Base-by-base conservation (phyloP, 2,888 invertebrate species). In the Leptinotarsa rubiginosa region DNA sequence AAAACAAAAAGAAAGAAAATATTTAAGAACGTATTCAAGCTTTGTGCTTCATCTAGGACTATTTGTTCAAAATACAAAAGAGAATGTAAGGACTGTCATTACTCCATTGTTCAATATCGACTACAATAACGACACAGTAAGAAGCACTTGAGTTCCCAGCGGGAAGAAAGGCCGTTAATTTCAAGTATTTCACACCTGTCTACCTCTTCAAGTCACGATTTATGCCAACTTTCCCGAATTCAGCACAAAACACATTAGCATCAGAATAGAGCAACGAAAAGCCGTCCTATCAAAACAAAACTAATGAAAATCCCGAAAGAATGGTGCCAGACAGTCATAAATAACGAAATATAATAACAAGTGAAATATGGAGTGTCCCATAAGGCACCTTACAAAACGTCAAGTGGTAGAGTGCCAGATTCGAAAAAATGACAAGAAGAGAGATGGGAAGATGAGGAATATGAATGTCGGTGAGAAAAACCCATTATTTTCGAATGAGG, bases 351-450 rank as follows among this genome's bases (percentile, higher is more conserved):
- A 65, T 72, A 73, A 74, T 68, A 72, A 72, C 62, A 74, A 69
- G 65, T 49, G 75, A 72, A 75, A 75, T 72, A 72, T 75, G 70
- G 64, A 68, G 77, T 74, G 75, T 75, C 70, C 69, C 69, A 31
- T 56, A 69, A 72, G 74, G 65, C 77, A 75, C 73, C 75, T 72
- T 67, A 72, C 62, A 16, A 47, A 68, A 56, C 73, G 65, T 73
- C 74, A 72, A 77, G 75, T 75, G 75, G 66, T 25, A 16, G 47
- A 4, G 56, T 56, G 10, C 65, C n/a, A 59, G n/a, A n/a, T 25
- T 67, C 15, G 7, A n/a, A 49, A 22, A 59, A 66, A 71, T 70
- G 41, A 70, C 18, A 47, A 4, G 25, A 65, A 65, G n/a, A 68
- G 67, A 71, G 49, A 49, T 22, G 20, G 49, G 10, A 49, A 16